A percentile compares a stretch with the other conserved stretches of the same genome.
phyloP scores from a whole-genome alignment of 2,797 vertebrate species.

The Danio albolineatus region DNA sequence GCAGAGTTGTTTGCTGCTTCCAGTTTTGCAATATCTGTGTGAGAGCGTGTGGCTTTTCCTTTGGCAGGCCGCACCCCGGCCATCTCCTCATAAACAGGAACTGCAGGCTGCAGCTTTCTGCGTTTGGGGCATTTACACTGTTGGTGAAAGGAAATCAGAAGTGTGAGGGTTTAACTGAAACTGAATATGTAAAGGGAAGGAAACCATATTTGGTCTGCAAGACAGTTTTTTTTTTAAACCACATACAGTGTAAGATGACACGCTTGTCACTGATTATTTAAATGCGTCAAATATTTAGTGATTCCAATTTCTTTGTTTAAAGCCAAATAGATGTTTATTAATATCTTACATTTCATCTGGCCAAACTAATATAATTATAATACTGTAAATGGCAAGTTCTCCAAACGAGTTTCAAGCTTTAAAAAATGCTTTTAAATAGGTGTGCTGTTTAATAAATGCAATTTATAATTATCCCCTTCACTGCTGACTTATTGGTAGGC shows the following conservation, averaged over 20 bases:
- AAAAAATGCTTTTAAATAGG: too few species aligned
- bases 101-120: conserved; percentile 43
- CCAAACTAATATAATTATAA: too few species aligned
- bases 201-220: not conserved
- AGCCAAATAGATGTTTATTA: too few species aligned
- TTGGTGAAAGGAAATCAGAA: conserved; percentile 3
- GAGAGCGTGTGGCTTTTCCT: conserved; percentile 24
- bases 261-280: too few species aligned
- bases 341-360: too few species aligned
- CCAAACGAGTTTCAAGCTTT: too few species aligned
- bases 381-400: too few species aligned
- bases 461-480: too few species aligned
- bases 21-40: conserved; percentile 25
- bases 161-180: conserved; percentile 32
- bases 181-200: not conserved
- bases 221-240: not conserved
- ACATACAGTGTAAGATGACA: not conserved
- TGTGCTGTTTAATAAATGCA: too few species aligned
- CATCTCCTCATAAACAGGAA: conserved; percentile 81
- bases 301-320: too few species aligned
- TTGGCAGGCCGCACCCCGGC: conserved; percentile 27
- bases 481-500: too few species aligned
- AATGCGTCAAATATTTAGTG: too few species aligned
- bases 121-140: conserved; percentile 59
- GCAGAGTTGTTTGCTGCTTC: conserved; percentile 59